phyloP scores from a whole-genome alignment of 2,888 invertebrate genomes.

The Baccha elongata region DNA sequence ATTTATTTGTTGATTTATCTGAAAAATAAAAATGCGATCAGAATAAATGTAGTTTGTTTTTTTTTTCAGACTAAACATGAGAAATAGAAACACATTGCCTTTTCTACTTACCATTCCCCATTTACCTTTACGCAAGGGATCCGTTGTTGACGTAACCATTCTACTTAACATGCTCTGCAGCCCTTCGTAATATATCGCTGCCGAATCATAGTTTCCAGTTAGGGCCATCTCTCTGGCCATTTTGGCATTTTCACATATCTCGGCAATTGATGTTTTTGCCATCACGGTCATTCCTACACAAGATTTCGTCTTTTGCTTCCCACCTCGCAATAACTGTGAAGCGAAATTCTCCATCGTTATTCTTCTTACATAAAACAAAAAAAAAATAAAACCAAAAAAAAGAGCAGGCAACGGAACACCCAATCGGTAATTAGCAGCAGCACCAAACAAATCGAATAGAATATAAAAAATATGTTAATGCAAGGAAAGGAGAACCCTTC shows the following conservation, averaged over 20 bases:
- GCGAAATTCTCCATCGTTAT: conserved; percentile 74
- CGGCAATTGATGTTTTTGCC: conserved; percentile 92
- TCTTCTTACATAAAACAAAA: conserved; percentile 64
- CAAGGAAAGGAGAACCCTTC: conserved; percentile 23
- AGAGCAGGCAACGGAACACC: conserved; percentile 44
- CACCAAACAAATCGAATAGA: conserved; percentile 16
- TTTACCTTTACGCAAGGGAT: conserved; percentile 91
- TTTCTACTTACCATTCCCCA: conserved; percentile 90
- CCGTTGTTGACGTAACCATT: conserved; percentile 90
- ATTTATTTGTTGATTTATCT: conserved; percentile 94
- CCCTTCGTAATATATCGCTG: conserved; percentile 96
- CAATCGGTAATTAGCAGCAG: conserved; percentile 50
- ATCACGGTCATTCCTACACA: conserved; percentile 88
- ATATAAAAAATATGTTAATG: conserved; percentile 29
- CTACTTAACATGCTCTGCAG: conserved; percentile 95
- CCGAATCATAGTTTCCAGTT: conserved; percentile 97
- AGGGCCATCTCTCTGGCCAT: conserved; percentile 97
- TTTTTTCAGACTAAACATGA: too few relatives aligned
- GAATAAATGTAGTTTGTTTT: background rate
- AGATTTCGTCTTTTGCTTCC: conserved; percentile 82
- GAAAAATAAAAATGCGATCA: conserved; percentile 47
- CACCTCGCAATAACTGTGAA: conserved; percentile 81
- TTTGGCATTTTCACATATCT: conserved; percentile 97
- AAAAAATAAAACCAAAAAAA: conserved; percentile 2
- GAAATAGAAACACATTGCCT: too few relatives aligned